Base-by-base conservation (phyloP, 2,888 invertebrate species). In the Ectropis crepuscularia region DNA sequence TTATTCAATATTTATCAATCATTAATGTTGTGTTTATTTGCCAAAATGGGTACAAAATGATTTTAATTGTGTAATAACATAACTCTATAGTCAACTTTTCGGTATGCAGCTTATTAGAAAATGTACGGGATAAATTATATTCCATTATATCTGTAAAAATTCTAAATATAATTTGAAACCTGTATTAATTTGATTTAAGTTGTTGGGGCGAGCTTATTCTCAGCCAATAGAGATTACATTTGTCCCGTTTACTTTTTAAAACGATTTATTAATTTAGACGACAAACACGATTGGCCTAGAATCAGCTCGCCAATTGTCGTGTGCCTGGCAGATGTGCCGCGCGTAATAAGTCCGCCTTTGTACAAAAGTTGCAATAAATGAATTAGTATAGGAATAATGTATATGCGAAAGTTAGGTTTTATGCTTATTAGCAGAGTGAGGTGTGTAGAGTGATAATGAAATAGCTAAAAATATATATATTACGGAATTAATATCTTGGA, bases 331-430 rank as follows among this genome's bases (percentile, higher is more conserved):
- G 38, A 50, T 37, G n/a, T 38, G 58, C 58, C 58, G 50, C 45
- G 43, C 42, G 50, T n/a, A 16, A 50, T 58, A 58, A 58, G 58
- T 58, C 58, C 58, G 58, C 58, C 58, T 58, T 50, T 58, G 50
- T 58, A 50, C 2, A 45, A 6, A 45, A 12, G 11, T 50, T 58
- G 49, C 57, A 41, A 48, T 57, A 57, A 48, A 39, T 50, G 1
- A 45, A 6, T 55, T 46, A 46, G 45, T 53, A 53, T 43, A 51
- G 41, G 41, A 41, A 6, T 16, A 6, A 51, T 41, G 41, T 41
- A 41, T 41, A 43, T 51, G 41, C 28, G 28, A 10, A 16, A n/a
- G 10, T n/a, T 47, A 16, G 41, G 6, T 51, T 51, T 16, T 41
- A n/a, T n/a, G 41, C 51, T 28, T 39, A 28, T 16, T 42, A 41